Evolutionary conservation across 2,797 vertebrate genomes (phyloP).

Genomic region (Kryptolebias ocellatus): DNA sequence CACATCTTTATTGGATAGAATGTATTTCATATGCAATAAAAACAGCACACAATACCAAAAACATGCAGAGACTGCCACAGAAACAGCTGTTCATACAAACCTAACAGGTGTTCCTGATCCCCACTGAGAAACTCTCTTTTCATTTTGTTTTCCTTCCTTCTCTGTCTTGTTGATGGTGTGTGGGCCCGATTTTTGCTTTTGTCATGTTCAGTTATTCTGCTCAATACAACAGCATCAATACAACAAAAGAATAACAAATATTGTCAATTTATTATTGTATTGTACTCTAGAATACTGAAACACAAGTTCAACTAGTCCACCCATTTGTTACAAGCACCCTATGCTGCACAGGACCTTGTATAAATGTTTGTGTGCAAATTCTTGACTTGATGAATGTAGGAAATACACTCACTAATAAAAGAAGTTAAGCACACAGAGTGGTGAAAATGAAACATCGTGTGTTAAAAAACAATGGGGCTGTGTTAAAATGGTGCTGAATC

Average conservation of each 20-base stretch:
- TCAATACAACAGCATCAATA: neutral
- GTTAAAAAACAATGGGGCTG: too few relatives aligned
- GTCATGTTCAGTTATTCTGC: neutral
- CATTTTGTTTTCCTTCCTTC: constrained; percentile 14
- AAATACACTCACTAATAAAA: too few relatives aligned
- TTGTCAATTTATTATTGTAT: constrained; percentile 1
- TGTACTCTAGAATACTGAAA: neutral
- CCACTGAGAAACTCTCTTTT: constrained; percentile 35
- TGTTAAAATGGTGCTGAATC: too few relatives aligned
- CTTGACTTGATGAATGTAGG: neutral
- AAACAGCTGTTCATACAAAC: constrained; percentile 67
- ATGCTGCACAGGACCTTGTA: too few relatives aligned
- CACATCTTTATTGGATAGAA: constrained; percentile 44
- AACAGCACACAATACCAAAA: constrained; percentile 35
- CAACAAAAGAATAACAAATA: neutral
- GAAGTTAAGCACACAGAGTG: too few relatives aligned
- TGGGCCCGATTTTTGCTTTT: constrained; percentile 16
- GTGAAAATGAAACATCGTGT: too few relatives aligned
- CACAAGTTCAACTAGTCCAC: neutral
- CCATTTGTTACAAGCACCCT: too few relatives aligned
- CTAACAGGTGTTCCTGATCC: constrained; percentile 57
- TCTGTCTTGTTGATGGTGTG: constrained; percentile 6
- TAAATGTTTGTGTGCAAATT: neutral
- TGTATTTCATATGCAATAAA: constrained; percentile 42
- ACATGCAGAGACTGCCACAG: constrained; percentile 35